phyloP scores from a whole-genome alignment of 2,113 vertebrate species.

The Tetrao urogallus region DNA sequence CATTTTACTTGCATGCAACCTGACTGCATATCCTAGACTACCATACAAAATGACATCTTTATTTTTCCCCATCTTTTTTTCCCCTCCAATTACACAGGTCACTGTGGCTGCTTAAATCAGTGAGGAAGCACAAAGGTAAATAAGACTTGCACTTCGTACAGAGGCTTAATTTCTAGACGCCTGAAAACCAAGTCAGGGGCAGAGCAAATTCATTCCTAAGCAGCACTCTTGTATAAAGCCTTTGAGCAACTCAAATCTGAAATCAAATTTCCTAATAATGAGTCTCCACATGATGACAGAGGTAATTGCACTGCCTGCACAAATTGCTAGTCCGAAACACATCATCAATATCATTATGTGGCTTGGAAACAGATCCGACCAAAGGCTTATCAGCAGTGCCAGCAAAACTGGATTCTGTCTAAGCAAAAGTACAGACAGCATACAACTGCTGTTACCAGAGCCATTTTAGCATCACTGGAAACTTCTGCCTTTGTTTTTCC shows the following conservation, averaged over 20 bases:
- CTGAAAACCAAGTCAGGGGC: neutral
- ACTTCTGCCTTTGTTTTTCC: neutral
- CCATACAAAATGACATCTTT: neutral
- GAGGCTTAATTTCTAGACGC: neutral
- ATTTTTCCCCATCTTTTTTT: neutral
- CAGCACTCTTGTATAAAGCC: accelerated
- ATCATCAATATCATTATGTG: neutral
- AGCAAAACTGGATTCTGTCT: neutral
- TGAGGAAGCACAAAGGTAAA: neutral
- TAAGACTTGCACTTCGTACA: neutral
- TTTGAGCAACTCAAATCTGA: neutral
- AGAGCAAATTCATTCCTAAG: neutral
- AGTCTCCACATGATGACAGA: neutral
- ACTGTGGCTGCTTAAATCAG: neutral
- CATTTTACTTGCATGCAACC: neutral
- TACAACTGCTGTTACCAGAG: neutral
- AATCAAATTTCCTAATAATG: neutral
- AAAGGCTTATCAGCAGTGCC: neutral
- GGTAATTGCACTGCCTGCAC: neutral
- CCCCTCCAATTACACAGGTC: neutral
- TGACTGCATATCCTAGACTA: neutral
- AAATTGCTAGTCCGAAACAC: neutral
- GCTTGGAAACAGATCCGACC: neutral
- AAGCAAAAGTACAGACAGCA: neutral
- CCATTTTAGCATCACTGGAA: neutral